Evolutionary conservation across 2,888 invertebrate genomes (phyloP), one percentile per base, ranked within the genome.

Genomic region (Halictus quadricinctus): DNA sequence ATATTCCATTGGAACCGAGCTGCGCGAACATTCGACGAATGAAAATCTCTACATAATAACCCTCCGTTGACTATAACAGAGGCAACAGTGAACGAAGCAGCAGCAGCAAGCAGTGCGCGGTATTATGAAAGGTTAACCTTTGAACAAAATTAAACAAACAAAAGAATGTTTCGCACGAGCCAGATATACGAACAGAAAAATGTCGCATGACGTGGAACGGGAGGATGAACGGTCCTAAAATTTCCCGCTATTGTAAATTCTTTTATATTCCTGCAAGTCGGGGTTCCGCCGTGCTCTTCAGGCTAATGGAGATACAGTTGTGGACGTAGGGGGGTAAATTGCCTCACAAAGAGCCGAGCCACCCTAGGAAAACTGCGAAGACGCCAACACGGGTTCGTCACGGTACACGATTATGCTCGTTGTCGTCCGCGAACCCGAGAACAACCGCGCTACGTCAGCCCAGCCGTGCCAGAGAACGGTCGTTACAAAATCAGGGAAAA

Each of bases 391-490:
- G 12, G 73, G 84, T 75, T 76, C 88, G 88, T 88, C 88, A 84
- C 80, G 86, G 79, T 83, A 66, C 81, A 69, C 88, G 88, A 88
- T 86, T 88, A 86, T 69, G 70, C 80, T 84, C 77, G 83, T 85
- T 83, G 83, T 85, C 77, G 86, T 85, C 79, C 72, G 18, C 78
- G 66, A 21, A 43, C 21, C 72, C 25, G 70, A 81, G 84, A 83
- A 66, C 69, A 69, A 66, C 58, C 46, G 58, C n/a, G 79, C 72
- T 46, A 82, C 58, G 69, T 48, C 58, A n/a, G 75, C 21, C 54
- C 18, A 66, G 70, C 60, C 46, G 58, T 60, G 46, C 70, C 46
- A 48, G 46, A 64, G 84, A 79, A 79, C 60, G 84, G 79, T 86
- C 84, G 76, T 84, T 86, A 86, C 75, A 66, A 86, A 86, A 80